These are phyloP conservation scores for Rotaria socialis DNA, from an alignment of 2,888 invertebrate genomes.

Conservation along the genomic window DNA sequence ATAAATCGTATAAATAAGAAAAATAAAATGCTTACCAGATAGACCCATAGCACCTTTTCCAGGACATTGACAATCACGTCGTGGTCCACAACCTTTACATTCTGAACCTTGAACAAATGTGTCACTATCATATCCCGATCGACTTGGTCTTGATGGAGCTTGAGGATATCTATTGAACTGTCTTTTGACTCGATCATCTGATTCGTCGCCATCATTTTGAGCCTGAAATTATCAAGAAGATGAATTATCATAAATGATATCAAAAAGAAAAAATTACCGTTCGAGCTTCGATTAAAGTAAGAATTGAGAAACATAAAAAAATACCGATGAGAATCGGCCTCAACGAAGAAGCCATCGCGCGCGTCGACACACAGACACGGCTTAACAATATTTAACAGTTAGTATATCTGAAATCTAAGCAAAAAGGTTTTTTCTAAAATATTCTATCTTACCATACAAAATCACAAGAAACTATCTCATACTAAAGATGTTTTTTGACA, in stretches of 20 bases:
- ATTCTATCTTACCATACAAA: background rate
- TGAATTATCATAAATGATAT: background rate
- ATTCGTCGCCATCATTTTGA: background rate
- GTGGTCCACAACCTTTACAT: conserved; percentile 37
- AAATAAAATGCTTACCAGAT: background rate
- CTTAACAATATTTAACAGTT: background rate
- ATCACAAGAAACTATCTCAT: no score
- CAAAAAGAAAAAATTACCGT: background rate
- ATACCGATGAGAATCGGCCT: background rate
- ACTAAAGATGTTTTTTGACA: background rate
- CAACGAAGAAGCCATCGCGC: background rate
- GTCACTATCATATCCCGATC: background rate
- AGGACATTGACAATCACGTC: conserved; percentile 44
- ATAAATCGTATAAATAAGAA: background rate
- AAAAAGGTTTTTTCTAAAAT: background rate
- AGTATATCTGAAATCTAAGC: background rate
- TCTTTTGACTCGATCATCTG: background rate
- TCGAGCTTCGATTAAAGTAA: background rate
- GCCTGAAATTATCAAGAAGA: background rate
- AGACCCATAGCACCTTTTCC: conserved; percentile 44
- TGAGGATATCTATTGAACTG: background rate
- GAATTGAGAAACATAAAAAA: background rate
- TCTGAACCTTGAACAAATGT: conserved; percentile 12
- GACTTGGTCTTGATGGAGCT: background rate
- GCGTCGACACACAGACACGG: background rate